A percentile compares a stretch with the other conserved stretches of the same genome.
These are phyloP conservation scores for Falco columbarius DNA, from an alignment of 2,797 vertebrate genomes.

Conservation along the genomic window DNA sequence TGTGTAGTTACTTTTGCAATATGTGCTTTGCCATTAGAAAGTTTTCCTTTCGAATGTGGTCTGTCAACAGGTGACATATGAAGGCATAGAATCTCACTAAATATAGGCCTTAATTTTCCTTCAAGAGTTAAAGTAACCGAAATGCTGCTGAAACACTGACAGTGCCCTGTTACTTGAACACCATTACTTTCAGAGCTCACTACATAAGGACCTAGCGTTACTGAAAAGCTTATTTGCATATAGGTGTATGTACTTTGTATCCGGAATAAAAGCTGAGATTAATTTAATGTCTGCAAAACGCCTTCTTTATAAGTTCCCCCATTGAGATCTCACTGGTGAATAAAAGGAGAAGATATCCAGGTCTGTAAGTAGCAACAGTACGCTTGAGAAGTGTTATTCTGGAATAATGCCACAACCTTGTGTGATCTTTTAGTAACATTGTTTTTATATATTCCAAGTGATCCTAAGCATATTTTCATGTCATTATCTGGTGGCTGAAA, in stretches of 20 bases:
- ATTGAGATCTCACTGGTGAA: background rate
- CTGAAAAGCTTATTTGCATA: background rate
- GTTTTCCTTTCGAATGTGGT: fast-evolving
- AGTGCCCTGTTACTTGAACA: background rate
- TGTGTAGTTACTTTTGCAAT: background rate
- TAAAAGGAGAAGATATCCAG: background rate
- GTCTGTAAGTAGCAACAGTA: background rate
- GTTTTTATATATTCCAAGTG: background rate
- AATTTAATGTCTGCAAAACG: background rate
- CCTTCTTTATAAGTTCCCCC: background rate
- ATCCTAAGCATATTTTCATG: background rate
- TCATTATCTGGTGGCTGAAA: background rate
- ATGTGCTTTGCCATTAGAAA: background rate
- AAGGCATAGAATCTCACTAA: background rate
- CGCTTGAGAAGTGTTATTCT: background rate
- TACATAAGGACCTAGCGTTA: fast-evolving
- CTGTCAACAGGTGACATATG: background rate
- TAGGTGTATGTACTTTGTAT: background rate
- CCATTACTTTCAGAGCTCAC: background rate
- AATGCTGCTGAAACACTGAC: background rate
- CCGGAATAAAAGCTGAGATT: background rate
- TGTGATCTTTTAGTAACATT: background rate
- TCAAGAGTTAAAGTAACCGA: background rate
- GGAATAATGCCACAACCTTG: background rate
- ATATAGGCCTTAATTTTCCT: background rate